Base-by-base conservation (phyloP, 1,140 invertebrate genomes). In the Nixonia krombeini region DNA sequence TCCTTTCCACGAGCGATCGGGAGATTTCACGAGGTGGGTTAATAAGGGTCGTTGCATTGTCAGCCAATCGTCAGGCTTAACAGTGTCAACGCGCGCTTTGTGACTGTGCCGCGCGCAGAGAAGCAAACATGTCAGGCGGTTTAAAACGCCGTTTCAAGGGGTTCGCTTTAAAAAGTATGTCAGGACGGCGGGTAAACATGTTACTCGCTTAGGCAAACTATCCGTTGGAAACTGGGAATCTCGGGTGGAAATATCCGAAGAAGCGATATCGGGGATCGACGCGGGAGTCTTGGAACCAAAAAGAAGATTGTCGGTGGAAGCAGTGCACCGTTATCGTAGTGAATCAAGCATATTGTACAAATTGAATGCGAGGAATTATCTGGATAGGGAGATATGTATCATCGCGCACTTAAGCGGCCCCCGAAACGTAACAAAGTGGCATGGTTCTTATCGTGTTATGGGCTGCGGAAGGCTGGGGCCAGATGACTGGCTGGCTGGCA, bases 371-470 rank as follows among this genome's bases (percentile, higher is more conserved):
- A 76, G 71, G 77, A 83, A 83, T 84, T 76, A 83, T 84, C 75
- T 79, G 74, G 49, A 59, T 47, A 65, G 51, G 50, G 53, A 70
- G 77, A 80, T 80, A 81, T 76, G 74, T 80, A 78, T 81, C 75
- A 75, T 79, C 74, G 75, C 62, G 67, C 78, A 79, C 79, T 85
- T 83, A 80, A 80, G 70, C 79, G 72, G 57, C 47, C 72, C 72
- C 74, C 65, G n/a, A 72, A 75, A 77, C 69, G 72, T 76, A 83
- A 84, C 82, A 82, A 84, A 84, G 80, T 83, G 78, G 80, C 75
- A 77, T 56, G 78, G 74, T 81, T 82, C 83, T 85, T 85, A 85
- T 85, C 83, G 75, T 79, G 78, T 82, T 83, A 83, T 75, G 71
- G 69, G 57, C 61, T 72, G 49, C 42, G 64, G 61, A 53, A 49